Evolutionary conservation across 2,113 vertebrate genomes (phyloP).

Genomic region (Meles meles): DNA sequence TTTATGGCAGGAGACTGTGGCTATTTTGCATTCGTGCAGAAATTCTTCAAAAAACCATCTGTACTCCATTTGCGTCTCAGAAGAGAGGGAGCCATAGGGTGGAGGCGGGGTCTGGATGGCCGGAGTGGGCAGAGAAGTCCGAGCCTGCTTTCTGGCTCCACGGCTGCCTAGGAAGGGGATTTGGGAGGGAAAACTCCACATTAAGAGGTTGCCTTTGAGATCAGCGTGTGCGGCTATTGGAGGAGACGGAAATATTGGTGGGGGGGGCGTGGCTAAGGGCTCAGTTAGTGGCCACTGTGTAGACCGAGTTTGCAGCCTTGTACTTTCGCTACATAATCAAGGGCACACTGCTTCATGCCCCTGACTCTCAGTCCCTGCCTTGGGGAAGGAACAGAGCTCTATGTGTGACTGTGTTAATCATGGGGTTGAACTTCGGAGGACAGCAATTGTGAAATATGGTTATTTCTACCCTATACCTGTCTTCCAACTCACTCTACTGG

Average conservation of each 20-base stretch:
- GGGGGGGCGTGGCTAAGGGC: background rate
- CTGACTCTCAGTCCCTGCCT: background rate
- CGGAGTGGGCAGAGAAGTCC: background rate
- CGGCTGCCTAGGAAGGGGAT: background rate
- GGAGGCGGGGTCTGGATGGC: background rate
- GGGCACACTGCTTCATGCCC: rapidly evolving
- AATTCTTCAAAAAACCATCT: constrained; percentile 36
- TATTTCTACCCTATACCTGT: background rate
- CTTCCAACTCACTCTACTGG: background rate
- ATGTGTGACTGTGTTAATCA: background rate
- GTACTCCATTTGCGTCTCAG: constrained; percentile 2
- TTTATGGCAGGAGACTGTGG: constrained; percentile 27
- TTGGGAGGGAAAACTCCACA: background rate
- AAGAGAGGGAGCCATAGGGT: background rate
- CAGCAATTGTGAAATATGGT: background rate
- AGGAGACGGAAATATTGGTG: rapidly evolving
- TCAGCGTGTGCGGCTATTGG: rapidly evolving
- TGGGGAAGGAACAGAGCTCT: background rate
- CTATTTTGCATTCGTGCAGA: constrained; percentile 26
- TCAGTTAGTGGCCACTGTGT: background rate
- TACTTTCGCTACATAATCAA: background rate
- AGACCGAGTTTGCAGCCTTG: background rate
- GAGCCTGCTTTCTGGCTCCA: background rate
- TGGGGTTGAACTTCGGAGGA: background rate
- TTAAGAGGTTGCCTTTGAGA: background rate